phyloP scores from a whole-genome alignment of 2,888 invertebrate genomes.

The Harpalus rubripes region DNA sequence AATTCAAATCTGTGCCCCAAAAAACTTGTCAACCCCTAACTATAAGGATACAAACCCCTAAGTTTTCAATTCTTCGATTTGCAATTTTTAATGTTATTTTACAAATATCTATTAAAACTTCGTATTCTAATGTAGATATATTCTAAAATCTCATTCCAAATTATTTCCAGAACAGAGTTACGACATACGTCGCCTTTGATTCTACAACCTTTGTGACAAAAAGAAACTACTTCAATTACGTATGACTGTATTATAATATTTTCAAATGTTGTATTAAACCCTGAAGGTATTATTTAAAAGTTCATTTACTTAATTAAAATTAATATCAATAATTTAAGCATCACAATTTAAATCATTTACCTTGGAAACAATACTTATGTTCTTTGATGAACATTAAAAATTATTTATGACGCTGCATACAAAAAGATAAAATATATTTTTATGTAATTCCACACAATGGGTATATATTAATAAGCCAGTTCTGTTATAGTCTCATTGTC shows the following conservation, averaged over 20 bases:
- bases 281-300: not conserved
- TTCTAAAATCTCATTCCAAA: too few relatives aligned
- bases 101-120: too few relatives aligned
- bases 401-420: not conserved
- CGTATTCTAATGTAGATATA: too few relatives aligned
- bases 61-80: too few relatives aligned
- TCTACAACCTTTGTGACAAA: too few relatives aligned
- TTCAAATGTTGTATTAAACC: not conserved
- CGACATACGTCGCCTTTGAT: too few relatives aligned
- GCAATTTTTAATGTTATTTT: too few relatives aligned
- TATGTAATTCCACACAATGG: not conserved
- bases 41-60: not conserved
- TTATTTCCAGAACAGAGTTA: too few relatives aligned
- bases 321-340: not conserved
- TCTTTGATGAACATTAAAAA: constrained; percentile 20
- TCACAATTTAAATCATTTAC: not conserved
- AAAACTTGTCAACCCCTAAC: not conserved
- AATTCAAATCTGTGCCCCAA: too few relatives aligned
- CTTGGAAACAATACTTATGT: constrained; percentile 5
- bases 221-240: too few relatives aligned
- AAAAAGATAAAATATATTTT: constrained; percentile 8
- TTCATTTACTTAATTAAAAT: not conserved
- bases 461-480: too few relatives aligned
- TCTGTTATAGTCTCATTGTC: not conserved
- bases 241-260: too few relatives aligned